Base-by-base conservation (phyloP, 2,888 invertebrate species). In the Liodrosophila aerea region DNA sequence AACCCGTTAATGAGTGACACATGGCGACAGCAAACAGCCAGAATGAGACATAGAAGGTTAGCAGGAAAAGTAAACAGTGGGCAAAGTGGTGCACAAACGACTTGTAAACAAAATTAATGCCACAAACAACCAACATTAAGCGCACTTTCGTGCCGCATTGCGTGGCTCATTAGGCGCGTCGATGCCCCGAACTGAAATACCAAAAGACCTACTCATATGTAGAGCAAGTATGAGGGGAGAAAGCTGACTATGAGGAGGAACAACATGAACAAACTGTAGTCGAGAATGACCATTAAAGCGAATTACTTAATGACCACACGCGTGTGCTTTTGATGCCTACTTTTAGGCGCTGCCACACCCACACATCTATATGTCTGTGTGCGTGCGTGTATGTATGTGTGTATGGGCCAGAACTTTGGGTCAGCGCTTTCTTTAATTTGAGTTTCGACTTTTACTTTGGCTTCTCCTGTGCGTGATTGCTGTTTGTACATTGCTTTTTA, bases 51-150 rank as follows among this genome's bases (percentile, higher is more conserved):
- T 12, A 3, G 40, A 11, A 4, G 9, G 29, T 27, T 7, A 7
- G 7, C 7, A 5, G 8, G 44, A 13, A 27, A 13, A 46, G 29
- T 34, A 37, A 27, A 36, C 37, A 34, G 11, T 18, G 12, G 18
- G 41, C 13, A 53, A 47, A 46, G 54, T 54, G 40, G 22, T 59
- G 65, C 76, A 72, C 68, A 76, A 78, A 84, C 78, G 73, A 85
- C 83, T 82, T 82, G 80, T 76, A 85, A 83, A 85, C 80, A 85
- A 78, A 81, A 82, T 78, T 78, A 83, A 81, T 81, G 64, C 85
- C 76, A 65, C 82, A 80, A 73, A 78, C 83, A 81, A 81, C 80
- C 83, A 81, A 64, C 76, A 82, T 81, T 81, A 73, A 67, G 66
- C 76, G 76, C 78, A 78, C 72, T 85, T 85, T 69, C 62, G 73